phyloP scores from a whole-genome alignment of 2,888 invertebrate genomes.

The Pterobdella sp. region DNA sequence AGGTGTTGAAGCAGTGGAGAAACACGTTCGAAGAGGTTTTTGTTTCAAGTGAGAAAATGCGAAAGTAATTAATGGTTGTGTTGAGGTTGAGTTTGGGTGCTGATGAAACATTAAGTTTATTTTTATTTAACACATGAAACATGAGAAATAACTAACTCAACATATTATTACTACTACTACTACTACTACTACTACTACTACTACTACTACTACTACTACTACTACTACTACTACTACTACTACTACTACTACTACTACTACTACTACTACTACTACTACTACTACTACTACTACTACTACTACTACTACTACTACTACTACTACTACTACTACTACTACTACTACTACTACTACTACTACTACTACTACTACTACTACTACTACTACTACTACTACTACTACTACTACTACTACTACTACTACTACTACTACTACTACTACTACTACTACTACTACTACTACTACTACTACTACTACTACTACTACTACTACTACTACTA shows the following conservation, averaged over 20 bases:
- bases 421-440: too few species aligned
- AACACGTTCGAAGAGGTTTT: too few species aligned
- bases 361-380: conserved; percentile 32
- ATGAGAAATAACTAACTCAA: neutral
- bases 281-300: conserved; percentile 34
- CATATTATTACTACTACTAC: too few species aligned
- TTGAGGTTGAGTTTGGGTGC: too few species aligned
- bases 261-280: conserved; percentile 33
- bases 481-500: too few species aligned
- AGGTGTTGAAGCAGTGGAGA: too few species aligned
- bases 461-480: too few species aligned
- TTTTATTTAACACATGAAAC: too few species aligned
- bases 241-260: conserved; percentile 32
- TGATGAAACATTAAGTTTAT: too few species aligned
- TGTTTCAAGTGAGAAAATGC: too few species aligned
- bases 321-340: conserved; percentile 31
- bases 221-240: conserved; percentile 32
- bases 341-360: conserved; percentile 33
- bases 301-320: conserved; percentile 33
- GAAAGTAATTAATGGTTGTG: too few species aligned
- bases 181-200: conserved; percentile 34
- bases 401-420: conserved; percentile 25
- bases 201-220: conserved; percentile 34
- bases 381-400: conserved; percentile 32
- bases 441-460: too few species aligned